Evolutionary conservation across 1,140 invertebrate genomes (phyloP), one percentile per base, ranked within the genome.

Genomic region (Aleiodes sp.): DNA sequence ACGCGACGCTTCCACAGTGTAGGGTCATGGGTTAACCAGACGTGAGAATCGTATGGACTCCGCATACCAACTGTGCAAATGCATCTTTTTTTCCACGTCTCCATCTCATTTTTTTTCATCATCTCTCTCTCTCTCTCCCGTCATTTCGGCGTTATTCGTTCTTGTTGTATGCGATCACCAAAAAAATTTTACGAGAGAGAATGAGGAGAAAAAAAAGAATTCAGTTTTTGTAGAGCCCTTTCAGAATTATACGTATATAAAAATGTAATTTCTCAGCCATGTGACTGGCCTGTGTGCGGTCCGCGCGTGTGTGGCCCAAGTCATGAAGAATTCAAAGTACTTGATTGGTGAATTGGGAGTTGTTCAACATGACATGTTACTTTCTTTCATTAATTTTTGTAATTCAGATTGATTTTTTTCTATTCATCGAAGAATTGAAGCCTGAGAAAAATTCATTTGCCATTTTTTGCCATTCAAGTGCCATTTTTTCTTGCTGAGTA

Each of bases 181-280:
- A 52, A n/a, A n/a, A 61, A 61, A 16, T 65, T 56, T 46, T 65
- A 65, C 35, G 39, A 14, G 14, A 2, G 7, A 26, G n/a, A n/a
- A n/a, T n/a, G n/a, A n/a, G 16, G 8, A 14, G n/a, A 19, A 14
- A 61, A 28, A 43, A 16, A 12, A 14, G 62, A 14, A 21, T 21
- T 62, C 14, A 57, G 29, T 35, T 61, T 76, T 69, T 41, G 29
- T 28, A 12, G 29, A 52, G 21, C 31, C 39, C 61, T 8, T 46
- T 35, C 26, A 14, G 28, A 57, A 68, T 60, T 68, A 61, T 75
- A 74, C 70, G 70, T 72, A 68, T 78, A 80, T 78, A 80, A 78
- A 78, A 78, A 75, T 76, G 74, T 78, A 80, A 78, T 79, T 79
- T 78, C 73, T 79, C 74, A 72, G 74, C 62, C 61, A 52, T 43